Evolutionary conservation across 2,888 invertebrate species (phyloP), one percentile per base, ranked within the genome.

Genomic region (Pyrocoelia pectoralis): DNA sequence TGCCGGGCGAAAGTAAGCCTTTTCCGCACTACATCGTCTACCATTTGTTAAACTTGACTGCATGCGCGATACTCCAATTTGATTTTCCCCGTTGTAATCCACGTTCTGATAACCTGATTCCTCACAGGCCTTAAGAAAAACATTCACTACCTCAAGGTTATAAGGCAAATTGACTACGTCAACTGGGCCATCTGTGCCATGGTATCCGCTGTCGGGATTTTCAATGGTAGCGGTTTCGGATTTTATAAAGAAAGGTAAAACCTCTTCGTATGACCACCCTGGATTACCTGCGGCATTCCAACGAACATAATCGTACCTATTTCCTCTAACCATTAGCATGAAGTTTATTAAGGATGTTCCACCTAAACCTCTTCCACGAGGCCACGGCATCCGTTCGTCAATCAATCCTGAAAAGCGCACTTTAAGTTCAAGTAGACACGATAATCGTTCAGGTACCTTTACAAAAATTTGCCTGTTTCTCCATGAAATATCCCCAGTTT

Each of bases 221-320:
- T 14, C 85, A 46, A 79, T 71, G 66, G 77, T 79, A 9, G 72
- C 72, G 59, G 79, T 77, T 70, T 82, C 82, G 1, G 79, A 73
- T 71, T 79, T 80, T 51, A 75, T 72, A 64, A 81, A 81, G 65
- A 80, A 81, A 0, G 78, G 84, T 6, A 86, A 73, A 0, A 86
- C 80, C 6, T 80, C 80, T 43, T 78, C 65, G 70, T 78, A 82
- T 2, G 76, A 73, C 88, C 88, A 88, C 1, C 87, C 87, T 0
- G 68, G 67, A 46, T 74, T 76, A 13, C 76, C 74, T 0, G 76
- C 70, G 0, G 72, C 71, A 6, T 79, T 82, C 85, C 85, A 85
- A 4, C 70, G 65, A 68, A 94, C 89, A 81, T 90, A 94, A 74
- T 94, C 92, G 8, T 83, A 80, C 1, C 85, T 85, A 74, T 88